Conservation (phyloP, 2,797 vertebrate species). For the Syngnathus rostellatus region DNA sequence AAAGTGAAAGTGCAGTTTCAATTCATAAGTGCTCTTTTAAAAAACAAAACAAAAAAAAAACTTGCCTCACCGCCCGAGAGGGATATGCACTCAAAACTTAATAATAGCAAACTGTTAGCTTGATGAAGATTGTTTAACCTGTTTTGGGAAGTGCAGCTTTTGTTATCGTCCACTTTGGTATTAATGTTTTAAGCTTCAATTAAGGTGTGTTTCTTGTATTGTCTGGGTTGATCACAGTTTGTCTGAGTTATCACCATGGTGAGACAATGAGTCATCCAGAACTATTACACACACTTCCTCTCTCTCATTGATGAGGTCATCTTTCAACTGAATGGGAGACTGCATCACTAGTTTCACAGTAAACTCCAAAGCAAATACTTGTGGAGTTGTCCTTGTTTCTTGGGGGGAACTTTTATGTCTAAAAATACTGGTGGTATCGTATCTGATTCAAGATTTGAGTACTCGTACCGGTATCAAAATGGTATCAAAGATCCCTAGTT, state of each 20-base stretch:
- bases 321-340: conserved; percentile 40
- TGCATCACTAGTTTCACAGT: conserved; percentile 22
- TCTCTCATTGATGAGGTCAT: conserved; percentile 59
- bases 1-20: conserved; percentile 13
- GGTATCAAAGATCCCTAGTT: not conserved
- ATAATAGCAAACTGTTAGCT: not conserved
- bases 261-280: conserved; percentile 58
- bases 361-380: too few relatives aligned
- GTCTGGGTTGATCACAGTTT: conserved; percentile 21
- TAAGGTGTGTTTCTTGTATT: conserved; percentile 12
- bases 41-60: conserved; percentile 11
- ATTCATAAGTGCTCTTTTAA: conserved; percentile 22
- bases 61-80: conserved; percentile 3
- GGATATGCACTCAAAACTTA: conserved; percentile 3
- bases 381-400: too few relatives aligned
- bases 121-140: not conserved
- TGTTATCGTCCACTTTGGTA: not conserved
- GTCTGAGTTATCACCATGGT: conserved; percentile 31
- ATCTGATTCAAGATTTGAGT: not conserved
- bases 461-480: not conserved
- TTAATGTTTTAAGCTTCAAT: not conserved
- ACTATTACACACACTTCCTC: conserved; percentile 42
- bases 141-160: not conserved
- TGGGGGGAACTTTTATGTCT: too few relatives aligned
- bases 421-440: too few relatives aligned